Evolutionary conservation across 2,113 vertebrate species (phyloP).

Genomic region (Paracanthobrama guichenoti): DNA sequence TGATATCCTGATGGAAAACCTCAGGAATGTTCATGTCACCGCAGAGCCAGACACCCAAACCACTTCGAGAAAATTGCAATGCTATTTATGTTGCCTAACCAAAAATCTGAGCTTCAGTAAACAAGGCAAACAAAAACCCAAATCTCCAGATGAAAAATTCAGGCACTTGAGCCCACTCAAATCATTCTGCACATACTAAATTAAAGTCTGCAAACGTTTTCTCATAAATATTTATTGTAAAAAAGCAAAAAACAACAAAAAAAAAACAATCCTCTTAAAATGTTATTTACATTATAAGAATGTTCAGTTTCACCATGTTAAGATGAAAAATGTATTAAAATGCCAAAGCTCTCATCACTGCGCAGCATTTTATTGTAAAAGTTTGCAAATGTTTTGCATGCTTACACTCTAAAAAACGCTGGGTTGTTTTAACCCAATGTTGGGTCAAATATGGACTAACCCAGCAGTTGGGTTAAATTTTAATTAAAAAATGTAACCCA

Average conservation of each 20-base stretch:
- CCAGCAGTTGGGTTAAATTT: too few species aligned
- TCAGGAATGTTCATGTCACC: constrained; percentile 57
- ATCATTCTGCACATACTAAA: neutral
- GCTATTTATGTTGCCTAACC: constrained; percentile 41
- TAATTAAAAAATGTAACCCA: too few species aligned
- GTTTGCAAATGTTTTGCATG: constrained; percentile 49
- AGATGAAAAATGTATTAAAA: neutral
- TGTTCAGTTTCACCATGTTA: neutral
- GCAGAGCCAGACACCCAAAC: constrained; percentile 37
- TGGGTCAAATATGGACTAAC: too few species aligned
- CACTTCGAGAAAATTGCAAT: constrained; percentile 40
- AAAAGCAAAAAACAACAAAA: neutral
- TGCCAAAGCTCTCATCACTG: neutral
- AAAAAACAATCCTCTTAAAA: neutral
- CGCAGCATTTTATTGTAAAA: neutral
- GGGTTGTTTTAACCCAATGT: too few species aligned
- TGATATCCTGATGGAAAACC: constrained; percentile 42
- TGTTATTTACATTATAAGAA: neutral
- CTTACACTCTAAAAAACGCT: too few species aligned
- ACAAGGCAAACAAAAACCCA: constrained; percentile 21
- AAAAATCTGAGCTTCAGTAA: constrained; percentile 43
- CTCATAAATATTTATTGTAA: constrained; percentile 22
- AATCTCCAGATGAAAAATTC: neutral
- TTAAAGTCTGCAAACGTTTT: neutral
- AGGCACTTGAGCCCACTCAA: neutral